phyloP scores from a whole-genome alignment of 2,113 vertebrate species.

The Stigmatopora argus region DNA sequence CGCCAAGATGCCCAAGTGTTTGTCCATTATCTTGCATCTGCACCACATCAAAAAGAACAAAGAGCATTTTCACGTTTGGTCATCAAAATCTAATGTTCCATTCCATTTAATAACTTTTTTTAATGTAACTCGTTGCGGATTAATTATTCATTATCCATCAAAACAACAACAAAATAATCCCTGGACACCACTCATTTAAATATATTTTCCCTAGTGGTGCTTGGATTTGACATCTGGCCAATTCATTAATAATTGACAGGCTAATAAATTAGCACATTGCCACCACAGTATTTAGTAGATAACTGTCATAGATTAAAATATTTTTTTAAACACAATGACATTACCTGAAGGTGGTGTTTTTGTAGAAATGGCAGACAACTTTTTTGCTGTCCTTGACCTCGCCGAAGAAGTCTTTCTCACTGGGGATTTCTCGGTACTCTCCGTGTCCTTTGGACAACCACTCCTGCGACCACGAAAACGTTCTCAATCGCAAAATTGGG shows the following conservation, averaged over 20 bases:
- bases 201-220: too few species aligned
- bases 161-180: too few species aligned
- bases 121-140: too few species aligned
- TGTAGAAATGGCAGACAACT: constrained; percentile 96
- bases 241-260: too few species aligned
- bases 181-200: background rate
- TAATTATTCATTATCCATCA: too few species aligned
- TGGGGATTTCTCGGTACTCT: constrained; percentile 89
- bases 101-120: too few species aligned
- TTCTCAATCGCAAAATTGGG: too few species aligned
- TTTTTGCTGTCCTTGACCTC: constrained; percentile 96
- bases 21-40: constrained; percentile 94
- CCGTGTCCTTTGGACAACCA: constrained; percentile 96
- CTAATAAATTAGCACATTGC: background rate
- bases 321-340: background rate
- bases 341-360: constrained; percentile 88
- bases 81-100: too few species aligned
- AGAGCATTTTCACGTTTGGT: too few species aligned
- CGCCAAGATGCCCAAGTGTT: constrained; percentile 82
- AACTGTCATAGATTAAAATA: background rate
- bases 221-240: too few species aligned
- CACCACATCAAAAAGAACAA: background rate
- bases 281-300: background rate
- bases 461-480: constrained; percentile 72
- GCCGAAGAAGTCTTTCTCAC: constrained; percentile 92